Percentiles rank a stretch among this genome's conserved stretches.
Conservation (phyloP, 2,113 vertebrate species). For the Prunella himalayana region DNA sequence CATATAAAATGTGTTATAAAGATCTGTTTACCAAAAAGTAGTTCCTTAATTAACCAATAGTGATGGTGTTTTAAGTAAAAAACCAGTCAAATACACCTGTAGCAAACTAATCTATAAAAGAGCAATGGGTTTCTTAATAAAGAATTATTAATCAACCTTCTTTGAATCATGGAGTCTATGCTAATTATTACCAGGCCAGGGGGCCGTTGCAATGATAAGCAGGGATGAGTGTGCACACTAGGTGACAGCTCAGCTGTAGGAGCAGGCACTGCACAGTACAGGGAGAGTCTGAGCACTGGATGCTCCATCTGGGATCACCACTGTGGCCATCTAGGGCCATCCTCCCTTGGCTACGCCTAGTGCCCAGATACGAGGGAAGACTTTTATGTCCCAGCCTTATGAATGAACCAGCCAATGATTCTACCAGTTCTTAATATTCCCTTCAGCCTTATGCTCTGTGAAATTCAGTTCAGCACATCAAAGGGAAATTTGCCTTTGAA, state of each 20-base stretch:
- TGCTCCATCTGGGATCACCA: not conserved
- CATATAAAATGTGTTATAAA: no score
- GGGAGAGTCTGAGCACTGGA: accelerated
- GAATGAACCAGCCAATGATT: not conserved
- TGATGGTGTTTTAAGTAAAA: no score
- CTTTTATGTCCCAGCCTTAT: not conserved
- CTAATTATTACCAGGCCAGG: no score
- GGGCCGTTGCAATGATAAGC: no score
- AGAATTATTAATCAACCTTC: no score
- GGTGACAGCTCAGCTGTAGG: not conserved
- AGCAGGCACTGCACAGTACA: accelerated
- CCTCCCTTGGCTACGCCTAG: not conserved
- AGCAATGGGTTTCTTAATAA: no score
- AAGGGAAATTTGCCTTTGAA: conserved; percentile 37
- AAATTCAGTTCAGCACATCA: conserved; percentile 32
- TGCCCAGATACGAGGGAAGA: not conserved
- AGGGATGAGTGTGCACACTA: accelerated
- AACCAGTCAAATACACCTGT: no score
- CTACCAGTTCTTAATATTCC: not conserved
- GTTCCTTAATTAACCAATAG: no score
- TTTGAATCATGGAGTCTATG: no score
- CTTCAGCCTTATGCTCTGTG: conserved; percentile 4
- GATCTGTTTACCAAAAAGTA: no score
- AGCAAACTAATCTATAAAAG: no score
- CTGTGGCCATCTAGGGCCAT: not conserved